These are phyloP conservation scores for Cavia aperea DNA, from an alignment of 2,113 vertebrate genomes.

Conservation along the genomic window DNA sequence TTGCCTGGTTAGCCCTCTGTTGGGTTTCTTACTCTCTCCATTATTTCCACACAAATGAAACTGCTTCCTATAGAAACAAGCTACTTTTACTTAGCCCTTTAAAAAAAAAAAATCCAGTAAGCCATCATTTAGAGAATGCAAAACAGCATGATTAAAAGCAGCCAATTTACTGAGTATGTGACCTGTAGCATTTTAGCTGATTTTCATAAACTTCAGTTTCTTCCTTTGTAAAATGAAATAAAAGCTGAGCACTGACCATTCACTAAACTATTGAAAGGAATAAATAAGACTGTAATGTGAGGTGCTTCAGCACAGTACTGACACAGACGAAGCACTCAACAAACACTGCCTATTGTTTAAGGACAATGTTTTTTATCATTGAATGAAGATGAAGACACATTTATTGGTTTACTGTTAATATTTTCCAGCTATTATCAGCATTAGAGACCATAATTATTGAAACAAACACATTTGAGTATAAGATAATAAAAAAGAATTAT, in stretches of 20 bases:
- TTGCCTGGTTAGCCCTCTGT: not conserved
- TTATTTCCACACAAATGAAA: constrained; percentile 26
- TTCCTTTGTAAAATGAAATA: not conserved
- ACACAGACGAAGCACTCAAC: not conserved
- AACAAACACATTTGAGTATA: not conserved
- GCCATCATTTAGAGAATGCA: not conserved
- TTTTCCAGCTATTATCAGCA: not conserved
- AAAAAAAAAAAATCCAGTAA: not conserved
- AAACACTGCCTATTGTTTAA: not conserved
- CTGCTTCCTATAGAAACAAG: not conserved
- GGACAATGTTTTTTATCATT: not conserved
- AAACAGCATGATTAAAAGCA: not conserved
- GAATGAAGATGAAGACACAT: not conserved
- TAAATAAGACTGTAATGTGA: not conserved
- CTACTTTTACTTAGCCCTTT: not conserved
- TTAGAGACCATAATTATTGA: not conserved
- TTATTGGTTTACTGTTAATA: not conserved
- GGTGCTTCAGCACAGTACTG: not conserved
- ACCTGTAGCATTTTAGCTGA: not conserved
- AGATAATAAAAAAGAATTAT: not conserved
- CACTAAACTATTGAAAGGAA: not conserved
- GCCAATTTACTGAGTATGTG: not conserved
- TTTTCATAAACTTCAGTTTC: not conserved
- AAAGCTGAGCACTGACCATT: not conserved
- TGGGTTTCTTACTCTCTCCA: not conserved